These are phyloP conservation scores for Aricia artaxerxes DNA, from an alignment of 2,888 invertebrate genomes.

Conservation along the genomic window DNA sequence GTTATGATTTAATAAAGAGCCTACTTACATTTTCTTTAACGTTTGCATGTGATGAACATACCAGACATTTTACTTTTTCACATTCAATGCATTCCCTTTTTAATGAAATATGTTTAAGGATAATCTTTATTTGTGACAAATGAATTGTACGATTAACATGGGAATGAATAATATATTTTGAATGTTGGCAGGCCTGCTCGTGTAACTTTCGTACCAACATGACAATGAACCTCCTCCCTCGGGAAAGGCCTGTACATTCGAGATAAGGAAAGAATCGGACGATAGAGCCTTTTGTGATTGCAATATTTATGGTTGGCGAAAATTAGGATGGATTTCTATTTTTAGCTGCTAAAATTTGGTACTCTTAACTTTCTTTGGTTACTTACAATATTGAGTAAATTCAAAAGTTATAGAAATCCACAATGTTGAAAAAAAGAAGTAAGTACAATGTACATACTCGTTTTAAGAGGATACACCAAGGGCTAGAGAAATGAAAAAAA, in stretches of 20 bases:
- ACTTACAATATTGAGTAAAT: no score
- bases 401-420: no score
- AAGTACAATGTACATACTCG: no score
- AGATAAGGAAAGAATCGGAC: not conserved
- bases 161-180: not conserved
- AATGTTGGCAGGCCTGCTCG: not conserved
- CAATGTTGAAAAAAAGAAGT: no score
- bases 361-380: no score
- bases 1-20: not conserved
- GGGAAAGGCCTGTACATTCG: not conserved
- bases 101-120: no score
- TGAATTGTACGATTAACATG: not conserved
- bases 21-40: not conserved
- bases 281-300: not conserved
- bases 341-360: not conserved
- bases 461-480: no score
- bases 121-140: not conserved
- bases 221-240: slow-evolving; percentile 21
- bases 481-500: no score
- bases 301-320: not conserved
- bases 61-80: not conserved
- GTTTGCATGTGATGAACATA: not conserved
- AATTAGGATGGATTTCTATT: not conserved
- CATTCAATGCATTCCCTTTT: not conserved
- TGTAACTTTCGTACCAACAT: not conserved